Percentiles rank a stretch among this genome's conserved stretches.
These are phyloP conservation scores for Tortrix viridana DNA, from an alignment of 2,888 invertebrate genomes.

Conservation along the genomic window DNA sequence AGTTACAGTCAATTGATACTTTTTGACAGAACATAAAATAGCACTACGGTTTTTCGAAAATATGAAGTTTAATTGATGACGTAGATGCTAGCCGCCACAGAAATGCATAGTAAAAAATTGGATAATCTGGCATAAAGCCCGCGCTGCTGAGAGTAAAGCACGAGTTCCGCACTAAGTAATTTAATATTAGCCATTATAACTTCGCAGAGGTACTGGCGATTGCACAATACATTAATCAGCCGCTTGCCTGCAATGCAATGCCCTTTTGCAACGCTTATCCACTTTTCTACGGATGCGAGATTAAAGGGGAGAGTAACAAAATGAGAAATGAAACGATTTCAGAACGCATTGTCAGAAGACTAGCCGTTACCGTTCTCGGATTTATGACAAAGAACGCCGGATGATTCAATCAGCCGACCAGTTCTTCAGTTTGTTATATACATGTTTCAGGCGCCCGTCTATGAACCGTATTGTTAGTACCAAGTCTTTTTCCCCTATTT, in stretches of 20 bases:
- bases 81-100: not conserved
- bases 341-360: slow-evolving; percentile 81
- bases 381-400: slow-evolving; percentile 83
- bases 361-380: slow-evolving; percentile 82
- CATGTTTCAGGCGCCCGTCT: slow-evolving; percentile 72
- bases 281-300: slow-evolving; percentile 83
- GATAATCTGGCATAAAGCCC: slow-evolving; percentile 12
- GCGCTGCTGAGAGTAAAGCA: not conserved
- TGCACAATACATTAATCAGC: slow-evolving; percentile 79
- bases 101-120: not conserved
- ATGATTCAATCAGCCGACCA: slow-evolving; percentile 80
- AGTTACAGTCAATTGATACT: too few species aligned
- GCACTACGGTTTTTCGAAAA: too few species aligned
- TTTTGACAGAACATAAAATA: too few species aligned
- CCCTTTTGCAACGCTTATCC: slow-evolving; percentile 81
- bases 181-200: slow-evolving; percentile 23
- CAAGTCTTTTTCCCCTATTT: slow-evolving; percentile 63
- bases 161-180: slow-evolving; percentile 17
- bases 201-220: slow-evolving; percentile 26
- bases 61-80: not conserved
- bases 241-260: slow-evolving; percentile 75
- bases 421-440: slow-evolving; percentile 83
- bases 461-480: slow-evolving; percentile 73
- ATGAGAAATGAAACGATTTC: slow-evolving; percentile 84
- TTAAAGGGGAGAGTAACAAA: slow-evolving; percentile 83